phyloP scores from a whole-genome alignment of 1,140 invertebrate genomes.

The Thalassaphorura encarpata region DNA sequence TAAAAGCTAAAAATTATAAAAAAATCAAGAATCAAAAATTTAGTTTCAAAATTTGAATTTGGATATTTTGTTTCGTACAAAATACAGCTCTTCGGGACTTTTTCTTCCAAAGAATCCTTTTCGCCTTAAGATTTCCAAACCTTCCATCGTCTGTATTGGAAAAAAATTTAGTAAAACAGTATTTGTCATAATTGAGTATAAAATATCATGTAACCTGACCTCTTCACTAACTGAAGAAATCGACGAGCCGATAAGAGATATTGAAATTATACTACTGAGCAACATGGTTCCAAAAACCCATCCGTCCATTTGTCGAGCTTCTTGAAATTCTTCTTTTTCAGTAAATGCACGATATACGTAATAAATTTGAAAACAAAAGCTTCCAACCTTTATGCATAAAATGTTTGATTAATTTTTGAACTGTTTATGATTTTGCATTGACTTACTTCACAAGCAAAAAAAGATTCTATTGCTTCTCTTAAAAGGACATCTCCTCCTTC shows the following conservation, averaged over 20 bases:
- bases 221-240: constrained; percentile 1
- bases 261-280: not conserved
- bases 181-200: too few species aligned
- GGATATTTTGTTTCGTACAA: not conserved
- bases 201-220: too few species aligned
- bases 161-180: too few species aligned
- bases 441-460: constrained; percentile 2
- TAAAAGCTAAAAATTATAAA: too few species aligned
- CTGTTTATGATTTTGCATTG: not conserved
- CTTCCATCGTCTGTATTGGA: constrained; percentile 5
- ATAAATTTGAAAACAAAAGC: constrained; percentile 14
- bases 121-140: constrained; percentile 14
- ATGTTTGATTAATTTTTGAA: not conserved
- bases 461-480: constrained; percentile 12
- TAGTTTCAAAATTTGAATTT: too few species aligned
- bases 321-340: not conserved
- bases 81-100: constrained; percentile 12
- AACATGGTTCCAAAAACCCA: constrained; percentile 2
- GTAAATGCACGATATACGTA: constrained; percentile 1
- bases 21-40: too few species aligned
- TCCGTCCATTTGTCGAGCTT: constrained; percentile 4
- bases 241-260: not conserved
- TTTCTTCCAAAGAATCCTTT: constrained; percentile 13
- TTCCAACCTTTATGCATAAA: not conserved
- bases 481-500: constrained; percentile 15